Evolutionary conservation across 2,797 vertebrate genomes (phyloP).

Genomic region (Serranus cabrilla): DNA sequence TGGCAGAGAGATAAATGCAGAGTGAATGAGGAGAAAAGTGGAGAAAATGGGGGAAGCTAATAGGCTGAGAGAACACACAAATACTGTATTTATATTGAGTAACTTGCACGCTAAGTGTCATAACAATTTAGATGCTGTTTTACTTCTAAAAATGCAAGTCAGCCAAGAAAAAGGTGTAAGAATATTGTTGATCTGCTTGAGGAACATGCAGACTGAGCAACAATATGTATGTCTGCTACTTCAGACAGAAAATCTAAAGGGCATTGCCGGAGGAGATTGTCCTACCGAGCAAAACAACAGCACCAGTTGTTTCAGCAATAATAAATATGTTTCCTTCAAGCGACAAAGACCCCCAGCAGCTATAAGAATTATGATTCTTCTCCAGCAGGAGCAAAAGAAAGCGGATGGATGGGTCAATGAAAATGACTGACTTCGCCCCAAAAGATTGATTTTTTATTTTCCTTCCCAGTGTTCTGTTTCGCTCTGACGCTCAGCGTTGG

Average conservation of each 20-base stretch:
- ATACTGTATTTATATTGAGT: neutral
- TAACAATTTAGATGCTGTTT: neutral
- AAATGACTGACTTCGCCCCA: neutral
- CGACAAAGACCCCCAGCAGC: neutral
- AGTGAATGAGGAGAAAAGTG: conserved; percentile 33
- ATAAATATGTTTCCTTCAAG: conserved; percentile 1
- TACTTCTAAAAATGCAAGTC: neutral
- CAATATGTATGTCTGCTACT: neutral
- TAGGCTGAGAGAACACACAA: conserved; percentile 12
- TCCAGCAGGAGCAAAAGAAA: neutral
- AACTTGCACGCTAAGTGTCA: neutral
- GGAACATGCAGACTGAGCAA: neutral
- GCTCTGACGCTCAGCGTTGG: neutral
- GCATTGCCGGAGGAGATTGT: neutral
- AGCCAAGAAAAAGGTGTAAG: neutral
- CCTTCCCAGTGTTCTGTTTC: neutral
- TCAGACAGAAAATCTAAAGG: conserved; percentile 5
- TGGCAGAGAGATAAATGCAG: conserved; percentile 52
- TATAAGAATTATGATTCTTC: neutral
- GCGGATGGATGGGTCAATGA: neutral
- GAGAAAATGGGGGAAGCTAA: conserved; percentile 30
- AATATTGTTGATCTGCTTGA: neutral
- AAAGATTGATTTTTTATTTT: neutral
- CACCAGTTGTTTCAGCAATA: neutral
- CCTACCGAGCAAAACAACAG: conserved; percentile 2